These are phyloP conservation scores for Tribolium madens DNA, from an alignment of 1,140 invertebrate genomes.

Conservation along the genomic window DNA sequence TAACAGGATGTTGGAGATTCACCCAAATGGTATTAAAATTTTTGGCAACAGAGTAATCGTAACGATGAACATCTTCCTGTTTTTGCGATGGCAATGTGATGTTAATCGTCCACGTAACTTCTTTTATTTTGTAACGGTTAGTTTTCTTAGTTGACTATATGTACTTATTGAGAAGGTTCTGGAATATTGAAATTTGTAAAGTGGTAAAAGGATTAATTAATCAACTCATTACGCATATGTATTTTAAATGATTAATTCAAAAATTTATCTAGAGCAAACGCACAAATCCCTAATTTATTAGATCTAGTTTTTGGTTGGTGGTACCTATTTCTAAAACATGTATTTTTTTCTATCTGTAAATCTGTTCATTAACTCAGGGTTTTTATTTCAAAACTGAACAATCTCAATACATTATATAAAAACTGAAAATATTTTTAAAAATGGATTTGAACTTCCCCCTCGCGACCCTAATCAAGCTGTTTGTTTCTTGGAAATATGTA, in stretches of 20 bases:
- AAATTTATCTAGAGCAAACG: not conserved
- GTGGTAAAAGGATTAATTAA: constrained; percentile 2
- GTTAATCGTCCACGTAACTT: not conserved
- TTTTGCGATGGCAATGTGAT: constrained; percentile 3
- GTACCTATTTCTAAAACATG: too few species aligned
- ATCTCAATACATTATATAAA: too few species aligned
- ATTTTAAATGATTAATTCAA: not conserved
- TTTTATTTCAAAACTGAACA: too few species aligned
- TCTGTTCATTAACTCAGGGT: too few species aligned
- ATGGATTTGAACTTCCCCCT: too few species aligned
- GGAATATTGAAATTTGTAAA: not conserved
- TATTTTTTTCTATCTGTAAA: too few species aligned
- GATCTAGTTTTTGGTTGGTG: too few species aligned
- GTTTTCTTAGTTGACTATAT: not conserved
- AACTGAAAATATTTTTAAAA: too few species aligned
- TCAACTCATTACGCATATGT: not conserved
- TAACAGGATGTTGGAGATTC: not conserved
- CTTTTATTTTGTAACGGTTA: constrained; percentile 23
- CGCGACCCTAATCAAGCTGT: too few species aligned
- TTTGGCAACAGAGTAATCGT: not conserved
- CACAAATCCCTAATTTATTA: too few species aligned
- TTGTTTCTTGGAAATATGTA: too few species aligned
- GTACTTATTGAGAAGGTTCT: constrained; percentile 25
- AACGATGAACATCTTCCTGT: not conserved
- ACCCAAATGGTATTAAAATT: too few species aligned